Conservation (phyloP, 2,797 vertebrate species). For the Falco berigora region DNA sequence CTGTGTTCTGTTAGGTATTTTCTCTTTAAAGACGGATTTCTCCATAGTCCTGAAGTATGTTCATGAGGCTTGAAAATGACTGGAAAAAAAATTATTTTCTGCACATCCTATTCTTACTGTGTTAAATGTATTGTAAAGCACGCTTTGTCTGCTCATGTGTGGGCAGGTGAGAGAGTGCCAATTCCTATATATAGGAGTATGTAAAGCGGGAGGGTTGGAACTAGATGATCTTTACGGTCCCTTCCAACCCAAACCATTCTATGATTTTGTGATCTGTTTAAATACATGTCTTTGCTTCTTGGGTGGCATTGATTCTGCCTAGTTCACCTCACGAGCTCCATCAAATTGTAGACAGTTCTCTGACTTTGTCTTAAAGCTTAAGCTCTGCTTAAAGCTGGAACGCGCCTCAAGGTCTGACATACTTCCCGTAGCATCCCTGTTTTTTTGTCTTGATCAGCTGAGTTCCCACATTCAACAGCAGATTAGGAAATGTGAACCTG, state of each 20-base stretch:
- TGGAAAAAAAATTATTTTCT: not conserved
- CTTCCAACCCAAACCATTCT: too few relatives aligned
- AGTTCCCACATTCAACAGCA: not conserved
- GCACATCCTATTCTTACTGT: not conserved
- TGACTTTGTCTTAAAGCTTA: not conserved
- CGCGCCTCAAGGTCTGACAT: not conserved
- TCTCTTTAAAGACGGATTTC: not conserved
- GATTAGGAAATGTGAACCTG: not conserved
- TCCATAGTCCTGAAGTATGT: not conserved
- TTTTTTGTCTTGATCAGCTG: not conserved
- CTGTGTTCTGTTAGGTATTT: not conserved
- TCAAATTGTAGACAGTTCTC: not conserved
- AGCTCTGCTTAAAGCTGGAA: not conserved
- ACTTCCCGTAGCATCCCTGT: not conserved
- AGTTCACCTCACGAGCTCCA: not conserved
- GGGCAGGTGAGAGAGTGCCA: not conserved
- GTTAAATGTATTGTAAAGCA: not conserved
- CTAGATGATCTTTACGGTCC: too few relatives aligned
- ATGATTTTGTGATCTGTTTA: not conserved
- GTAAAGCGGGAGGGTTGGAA: too few relatives aligned
- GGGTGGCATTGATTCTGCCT: not conserved
- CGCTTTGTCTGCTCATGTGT: not conserved
- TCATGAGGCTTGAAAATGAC: not conserved
- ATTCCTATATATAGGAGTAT: not conserved
- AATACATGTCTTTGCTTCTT: not conserved